phyloP scores from a whole-genome alignment of 2,113 vertebrate genomes.

The Thinocorus orbignyianus region DNA sequence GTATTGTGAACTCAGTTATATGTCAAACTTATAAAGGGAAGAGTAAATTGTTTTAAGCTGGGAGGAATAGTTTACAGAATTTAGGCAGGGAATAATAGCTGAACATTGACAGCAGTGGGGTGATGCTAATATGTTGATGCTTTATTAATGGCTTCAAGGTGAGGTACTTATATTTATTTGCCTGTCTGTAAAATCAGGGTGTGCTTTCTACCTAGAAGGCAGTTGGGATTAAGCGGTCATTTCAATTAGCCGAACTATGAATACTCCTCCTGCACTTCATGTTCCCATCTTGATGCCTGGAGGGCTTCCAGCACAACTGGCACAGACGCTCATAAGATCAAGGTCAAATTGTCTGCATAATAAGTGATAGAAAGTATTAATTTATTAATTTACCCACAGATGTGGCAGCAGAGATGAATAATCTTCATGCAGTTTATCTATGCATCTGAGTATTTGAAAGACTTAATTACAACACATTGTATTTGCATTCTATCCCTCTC shows the following conservation, averaged over 20 bases:
- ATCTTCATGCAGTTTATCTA: neutral
- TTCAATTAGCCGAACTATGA: constrained; percentile 34
- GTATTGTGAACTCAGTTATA: neutral
- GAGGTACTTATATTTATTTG: neutral
- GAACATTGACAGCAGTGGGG: neutral
- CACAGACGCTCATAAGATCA: constrained; percentile 38
- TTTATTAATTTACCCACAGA: neutral
- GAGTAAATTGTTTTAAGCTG: neutral
- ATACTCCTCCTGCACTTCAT: neutral
- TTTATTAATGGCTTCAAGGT: neutral
- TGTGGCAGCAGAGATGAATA: neutral
- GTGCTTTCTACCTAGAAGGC: neutral
- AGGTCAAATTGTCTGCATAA: constrained; percentile 34
- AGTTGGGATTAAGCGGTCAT: constrained; percentile 6
- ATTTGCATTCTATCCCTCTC: neutral
- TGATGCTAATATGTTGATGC: neutral
- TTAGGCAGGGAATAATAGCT: neutral
- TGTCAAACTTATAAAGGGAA: neutral
- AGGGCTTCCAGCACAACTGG: neutral
- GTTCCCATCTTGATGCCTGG: constrained; percentile 33
- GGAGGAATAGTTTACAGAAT: neutral
- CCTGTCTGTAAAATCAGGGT: neutral
- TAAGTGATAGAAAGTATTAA: neutral
- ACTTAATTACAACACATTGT: neutral
- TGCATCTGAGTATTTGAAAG: neutral